Evolutionary conservation across 35 echinoderm and acorn worm species (phyloP).

Genomic region (Apostichopus japonicus): DNA sequence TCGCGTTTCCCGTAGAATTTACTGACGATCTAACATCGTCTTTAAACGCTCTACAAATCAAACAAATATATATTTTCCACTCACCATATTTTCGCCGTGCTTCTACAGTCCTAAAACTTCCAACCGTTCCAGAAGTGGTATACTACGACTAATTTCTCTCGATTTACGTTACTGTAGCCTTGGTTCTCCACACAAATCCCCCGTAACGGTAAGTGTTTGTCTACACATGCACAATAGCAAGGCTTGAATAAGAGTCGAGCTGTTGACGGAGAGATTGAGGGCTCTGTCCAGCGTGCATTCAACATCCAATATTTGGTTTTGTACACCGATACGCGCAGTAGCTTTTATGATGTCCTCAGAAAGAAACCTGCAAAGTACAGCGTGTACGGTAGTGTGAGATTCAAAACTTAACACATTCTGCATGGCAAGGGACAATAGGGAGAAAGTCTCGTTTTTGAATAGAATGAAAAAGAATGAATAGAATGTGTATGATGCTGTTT

Average conservation of each 20-base stretch:
- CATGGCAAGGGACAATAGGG: too few relatives aligned
- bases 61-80: neutral
- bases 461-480: too few relatives aligned
- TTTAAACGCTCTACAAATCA: neutral
- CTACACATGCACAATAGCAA: neutral
- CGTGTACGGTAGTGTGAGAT: too few relatives aligned
- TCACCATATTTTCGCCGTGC: conserved; percentile 26
- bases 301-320: neutral
- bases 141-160: neutral
- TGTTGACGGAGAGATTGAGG: conserved; percentile 32
- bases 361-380: too few relatives aligned
- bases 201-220: conserved; percentile 31
- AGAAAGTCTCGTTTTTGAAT: too few relatives aligned
- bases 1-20: too few relatives aligned
- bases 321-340: neutral
- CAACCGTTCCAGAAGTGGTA: conserved; percentile 28
- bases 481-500: neutral
- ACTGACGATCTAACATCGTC: too few relatives aligned
- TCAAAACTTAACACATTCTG: too few relatives aligned
- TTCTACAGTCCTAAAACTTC: conserved; percentile 31
- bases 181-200: conserved; percentile 5
- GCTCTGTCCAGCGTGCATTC: conserved; percentile 11
- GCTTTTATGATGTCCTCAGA: neutral
- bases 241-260: conserved; percentile 5
- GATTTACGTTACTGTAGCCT: neutral